Evolutionary conservation across 1,140 invertebrate species (phyloP), one percentile per base, ranked within the genome.

Genomic region (Xylocopa sonorina): DNA sequence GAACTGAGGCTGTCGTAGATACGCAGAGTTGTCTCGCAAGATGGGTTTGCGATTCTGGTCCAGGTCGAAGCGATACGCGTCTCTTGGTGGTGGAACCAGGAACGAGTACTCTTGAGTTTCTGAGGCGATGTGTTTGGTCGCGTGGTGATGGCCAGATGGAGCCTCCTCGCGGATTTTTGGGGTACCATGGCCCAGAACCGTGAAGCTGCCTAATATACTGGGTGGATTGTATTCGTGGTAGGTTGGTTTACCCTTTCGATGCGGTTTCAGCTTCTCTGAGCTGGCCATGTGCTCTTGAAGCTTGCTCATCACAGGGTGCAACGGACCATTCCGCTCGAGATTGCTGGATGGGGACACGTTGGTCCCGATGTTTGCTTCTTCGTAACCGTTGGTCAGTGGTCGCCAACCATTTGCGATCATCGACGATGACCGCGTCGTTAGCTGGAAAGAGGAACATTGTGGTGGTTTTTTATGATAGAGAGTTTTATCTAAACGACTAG

Each of bases 131-230:
- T 88, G 87, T 29, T 91, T 91, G 34, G 69, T 84, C 58, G 46
- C 43, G 18, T 74, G 62, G 5, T 29, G 55, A 43, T 81, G 79
- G 14, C 34, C 34, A 0, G 53, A 60, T 3, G 24, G 62, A 4
- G 43, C 29, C 32, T 89, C 84, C 21, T 83, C 88, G 18, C 93
- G 87, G 1, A 90, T 88, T 63, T 93, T 92, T 0, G 91, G 68
- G 1, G 91, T 88, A 1, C 90, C 89, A 57, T 93, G 92, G 0
- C 92, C 90, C 34, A 93, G 92, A 0, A 91, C 86, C 27, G 89
- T 91, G 57, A 93, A 93, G 32, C 92, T 93, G 5, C 92, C 93
- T 7, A 94, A 81, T 66, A 94, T 93, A 66, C 89, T 92, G 0
- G 93, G 91, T 0, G 93, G 93, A 75, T 21, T 90, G 78, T 89